A percentile compares a stretch with the other conserved stretches of the same genome.
These are phyloP conservation scores for Brachyistius frenatus DNA, from an alignment of 2,113 vertebrate species.

Conservation along the genomic window DNA sequence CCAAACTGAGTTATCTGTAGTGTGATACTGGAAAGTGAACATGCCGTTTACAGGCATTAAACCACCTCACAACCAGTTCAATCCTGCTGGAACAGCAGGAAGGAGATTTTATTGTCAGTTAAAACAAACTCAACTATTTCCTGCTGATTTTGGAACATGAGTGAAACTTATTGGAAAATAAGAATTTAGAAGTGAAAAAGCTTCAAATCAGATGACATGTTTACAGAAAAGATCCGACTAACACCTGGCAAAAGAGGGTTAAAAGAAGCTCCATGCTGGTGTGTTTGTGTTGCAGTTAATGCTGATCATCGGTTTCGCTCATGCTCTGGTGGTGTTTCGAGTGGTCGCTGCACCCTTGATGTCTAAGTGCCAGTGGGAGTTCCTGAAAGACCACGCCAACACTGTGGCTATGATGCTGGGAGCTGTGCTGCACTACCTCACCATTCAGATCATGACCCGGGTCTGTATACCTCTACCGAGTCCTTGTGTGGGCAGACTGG, in stretches of 20 bases:
- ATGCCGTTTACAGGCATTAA: too few species aligned
- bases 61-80: too few species aligned
- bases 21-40: too few species aligned
- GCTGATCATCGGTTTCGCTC: constrained; percentile 89
- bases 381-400: constrained; percentile 83
- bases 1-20: too few species aligned
- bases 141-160: too few species aligned
- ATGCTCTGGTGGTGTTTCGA: constrained; percentile 89
- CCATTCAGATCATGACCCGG: constrained; percentile 90
- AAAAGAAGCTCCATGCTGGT: constrained; percentile 13
- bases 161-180: background rate
- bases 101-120: too few species aligned
- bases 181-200: too few species aligned
- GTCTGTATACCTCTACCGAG: constrained; percentile 52
- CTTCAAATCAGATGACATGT: background rate
- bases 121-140: too few species aligned
- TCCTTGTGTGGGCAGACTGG: background rate
- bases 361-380: constrained; percentile 50
- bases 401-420: constrained; percentile 84
- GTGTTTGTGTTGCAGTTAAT: constrained; percentile 83
- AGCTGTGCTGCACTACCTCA: constrained; percentile 91
- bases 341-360: constrained; percentile 83
- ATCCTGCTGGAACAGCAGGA: too few species aligned
- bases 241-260: background rate
- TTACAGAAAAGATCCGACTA: background rate